These are phyloP conservation scores for Danionella cerebrum DNA, from an alignment of 2,113 vertebrate genomes.

Conservation along the genomic window DNA sequence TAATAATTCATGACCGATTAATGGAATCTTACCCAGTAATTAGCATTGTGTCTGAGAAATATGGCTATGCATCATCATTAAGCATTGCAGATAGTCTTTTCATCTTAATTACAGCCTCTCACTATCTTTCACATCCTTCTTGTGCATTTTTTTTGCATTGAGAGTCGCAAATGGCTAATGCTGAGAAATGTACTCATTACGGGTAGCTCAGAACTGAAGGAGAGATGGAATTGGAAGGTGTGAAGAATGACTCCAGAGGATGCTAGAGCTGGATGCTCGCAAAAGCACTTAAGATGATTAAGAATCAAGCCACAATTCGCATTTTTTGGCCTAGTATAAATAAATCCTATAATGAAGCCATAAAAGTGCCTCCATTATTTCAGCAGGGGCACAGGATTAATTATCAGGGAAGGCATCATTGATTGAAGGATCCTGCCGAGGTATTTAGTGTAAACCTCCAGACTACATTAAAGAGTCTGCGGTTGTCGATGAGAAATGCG, in stretches of 20 bases:
- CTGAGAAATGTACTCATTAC: conserved; percentile 36
- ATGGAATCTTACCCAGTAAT: conserved; percentile 59
- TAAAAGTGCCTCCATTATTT: conserved; percentile 41
- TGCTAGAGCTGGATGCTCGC: conserved; percentile 5
- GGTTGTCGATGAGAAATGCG: conserved; percentile 10
- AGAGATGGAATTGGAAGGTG: conserved; percentile 30
- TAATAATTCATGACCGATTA: conserved; percentile 71
- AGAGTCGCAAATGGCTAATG: conserved; percentile 30
- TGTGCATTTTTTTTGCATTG: conserved; percentile 51
- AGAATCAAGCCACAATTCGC: conserved; percentile 23
- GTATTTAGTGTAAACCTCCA: conserved; percentile 30
- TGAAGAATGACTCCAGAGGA: conserved; percentile 23
- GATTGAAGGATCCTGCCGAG: conserved; percentile 29
- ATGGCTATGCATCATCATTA: conserved; percentile 63
- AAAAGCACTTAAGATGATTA: conserved; percentile 32
- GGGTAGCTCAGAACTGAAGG: conserved; percentile 19
- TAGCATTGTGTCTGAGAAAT: conserved; percentile 57
- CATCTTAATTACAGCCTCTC: conserved; percentile 60
- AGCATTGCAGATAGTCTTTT: conserved; percentile 52
- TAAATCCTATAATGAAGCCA: conserved; percentile 40
- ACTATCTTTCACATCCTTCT: conserved; percentile 54
- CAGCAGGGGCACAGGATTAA: conserved; percentile 35
- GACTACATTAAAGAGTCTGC: conserved; percentile 27
- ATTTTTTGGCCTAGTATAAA: conserved; percentile 35
- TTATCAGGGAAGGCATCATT: conserved; percentile 31